Percentiles rank a stretch among this genome's conserved stretches.
Conservation (phyloP, 1,140 invertebrate genomes). For the Cydia splendana region DNA sequence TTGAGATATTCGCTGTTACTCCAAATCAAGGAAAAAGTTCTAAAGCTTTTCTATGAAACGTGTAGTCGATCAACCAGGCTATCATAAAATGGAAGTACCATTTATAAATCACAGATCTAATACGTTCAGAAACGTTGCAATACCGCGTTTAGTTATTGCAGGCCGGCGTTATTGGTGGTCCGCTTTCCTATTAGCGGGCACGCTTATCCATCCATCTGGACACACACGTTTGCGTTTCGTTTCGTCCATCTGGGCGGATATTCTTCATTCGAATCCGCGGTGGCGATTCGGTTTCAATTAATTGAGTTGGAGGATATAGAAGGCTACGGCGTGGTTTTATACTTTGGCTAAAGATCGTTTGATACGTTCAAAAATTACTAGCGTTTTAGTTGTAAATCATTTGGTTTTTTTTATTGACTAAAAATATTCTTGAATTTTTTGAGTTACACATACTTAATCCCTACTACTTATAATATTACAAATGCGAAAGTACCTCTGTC, state of each 20-base stretch:
- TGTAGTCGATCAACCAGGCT: conserved; percentile 1
- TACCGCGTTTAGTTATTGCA: conserved; percentile 37
- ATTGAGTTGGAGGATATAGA: not conserved
- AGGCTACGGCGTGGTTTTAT: not conserved
- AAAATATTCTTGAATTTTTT: too few relatives aligned
- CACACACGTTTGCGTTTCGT: conserved; percentile 27
- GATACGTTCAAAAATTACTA: too few relatives aligned
- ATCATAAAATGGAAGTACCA: conserved; percentile 45
- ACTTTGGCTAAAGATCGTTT: too few relatives aligned
- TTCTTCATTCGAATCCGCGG: conserved; percentile 17
- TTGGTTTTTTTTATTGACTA: too few relatives aligned
- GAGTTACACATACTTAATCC: too few relatives aligned
- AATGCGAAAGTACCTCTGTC: too few relatives aligned
- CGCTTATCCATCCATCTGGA: conserved; percentile 35
- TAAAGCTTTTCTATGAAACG: not conserved
- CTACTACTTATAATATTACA: too few relatives aligned
- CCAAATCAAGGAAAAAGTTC: not conserved
- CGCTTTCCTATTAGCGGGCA: conserved; percentile 38
- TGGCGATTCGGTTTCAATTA: conserved; percentile 19
- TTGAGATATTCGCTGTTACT: too few relatives aligned
- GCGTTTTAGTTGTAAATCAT: too few relatives aligned
- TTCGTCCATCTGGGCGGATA: not conserved
- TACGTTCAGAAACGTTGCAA: conserved; percentile 41
- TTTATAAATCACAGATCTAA: conserved; percentile 50
- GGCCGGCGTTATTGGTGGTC: conserved; percentile 41